phyloP scores from a whole-genome alignment of 2,113 vertebrate genomes.

The Phylloscopus whistleri region DNA sequence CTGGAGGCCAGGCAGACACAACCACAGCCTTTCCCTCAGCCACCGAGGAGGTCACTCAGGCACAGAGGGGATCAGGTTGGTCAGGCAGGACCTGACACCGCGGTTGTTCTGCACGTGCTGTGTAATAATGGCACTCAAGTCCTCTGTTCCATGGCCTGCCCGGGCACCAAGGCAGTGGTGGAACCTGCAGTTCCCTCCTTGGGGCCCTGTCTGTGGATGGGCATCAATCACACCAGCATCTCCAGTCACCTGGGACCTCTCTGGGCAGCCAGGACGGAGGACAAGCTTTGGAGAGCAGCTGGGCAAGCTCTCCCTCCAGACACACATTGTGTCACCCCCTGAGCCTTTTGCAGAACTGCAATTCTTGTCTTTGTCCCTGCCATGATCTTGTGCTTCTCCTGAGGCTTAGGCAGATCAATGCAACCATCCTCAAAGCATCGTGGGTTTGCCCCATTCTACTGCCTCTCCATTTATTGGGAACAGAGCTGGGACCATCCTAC shows the following conservation, averaged over 20 bases:
- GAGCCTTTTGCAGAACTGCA: background rate
- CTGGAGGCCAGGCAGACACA: background rate
- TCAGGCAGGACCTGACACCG: background rate
- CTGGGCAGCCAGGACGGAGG: background rate
- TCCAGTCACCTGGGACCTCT: background rate
- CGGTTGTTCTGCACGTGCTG: background rate
- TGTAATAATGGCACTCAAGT: rapidly evolving
- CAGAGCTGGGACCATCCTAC: background rate
- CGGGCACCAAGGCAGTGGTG: background rate
- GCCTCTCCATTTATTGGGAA: background rate
- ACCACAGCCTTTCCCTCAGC: background rate
- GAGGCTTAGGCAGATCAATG: background rate
- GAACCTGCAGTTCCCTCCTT: background rate
- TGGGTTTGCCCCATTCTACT: background rate
- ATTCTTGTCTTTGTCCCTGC: background rate
- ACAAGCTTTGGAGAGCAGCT: background rate
- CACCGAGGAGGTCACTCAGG: background rate
- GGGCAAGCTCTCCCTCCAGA: background rate
- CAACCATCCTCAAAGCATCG: background rate
- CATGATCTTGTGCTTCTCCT: background rate
- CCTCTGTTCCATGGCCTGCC: background rate
- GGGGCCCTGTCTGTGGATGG: background rate
- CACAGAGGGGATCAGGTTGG: background rate
- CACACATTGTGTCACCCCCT: background rate
- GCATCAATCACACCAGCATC: background rate